Evolutionary conservation across 2,113 vertebrate genomes (phyloP).

Genomic region (Helogale parvula): DNA sequence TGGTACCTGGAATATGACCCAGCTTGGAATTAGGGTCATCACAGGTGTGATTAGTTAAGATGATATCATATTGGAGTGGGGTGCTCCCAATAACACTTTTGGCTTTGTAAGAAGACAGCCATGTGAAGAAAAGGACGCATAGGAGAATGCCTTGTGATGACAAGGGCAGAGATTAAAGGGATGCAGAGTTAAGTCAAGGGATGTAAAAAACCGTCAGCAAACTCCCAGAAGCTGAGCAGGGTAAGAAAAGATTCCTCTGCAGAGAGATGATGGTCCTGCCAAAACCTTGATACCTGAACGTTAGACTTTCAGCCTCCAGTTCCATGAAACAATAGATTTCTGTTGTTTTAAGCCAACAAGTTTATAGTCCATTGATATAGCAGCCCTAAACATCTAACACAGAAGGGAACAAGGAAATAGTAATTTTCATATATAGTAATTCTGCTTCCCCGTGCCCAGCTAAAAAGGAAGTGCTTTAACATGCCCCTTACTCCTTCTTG

Average conservation of each 20-base stretch:
- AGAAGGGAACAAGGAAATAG: background rate
- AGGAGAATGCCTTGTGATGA: background rate
- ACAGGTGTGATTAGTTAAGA: background rate
- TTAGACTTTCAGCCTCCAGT: background rate
- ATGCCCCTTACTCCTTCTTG: background rate
- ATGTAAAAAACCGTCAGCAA: background rate
- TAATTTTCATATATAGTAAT: background rate
- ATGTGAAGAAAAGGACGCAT: background rate
- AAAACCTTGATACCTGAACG: background rate
- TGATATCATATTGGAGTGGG: background rate
- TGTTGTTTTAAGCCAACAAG: background rate
- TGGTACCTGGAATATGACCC: background rate
- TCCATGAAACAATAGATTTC: background rate
- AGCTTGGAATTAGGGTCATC: background rate
- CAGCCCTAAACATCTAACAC: background rate
- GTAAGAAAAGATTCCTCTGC: background rate
- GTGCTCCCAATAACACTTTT: background rate
- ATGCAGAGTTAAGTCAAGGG: background rate
- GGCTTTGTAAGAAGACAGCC: background rate
- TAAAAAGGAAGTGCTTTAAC: background rate
- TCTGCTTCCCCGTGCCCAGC: background rate
- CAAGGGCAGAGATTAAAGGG: background rate
- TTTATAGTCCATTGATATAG: background rate
- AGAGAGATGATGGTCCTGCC: background rate
- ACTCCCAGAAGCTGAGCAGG: background rate